A percentile compares a stretch with the other conserved stretches of the same genome.
These are phyloP conservation scores for Idaea aversata DNA, from an alignment of 2,888 invertebrate species.

Conservation along the genomic window DNA sequence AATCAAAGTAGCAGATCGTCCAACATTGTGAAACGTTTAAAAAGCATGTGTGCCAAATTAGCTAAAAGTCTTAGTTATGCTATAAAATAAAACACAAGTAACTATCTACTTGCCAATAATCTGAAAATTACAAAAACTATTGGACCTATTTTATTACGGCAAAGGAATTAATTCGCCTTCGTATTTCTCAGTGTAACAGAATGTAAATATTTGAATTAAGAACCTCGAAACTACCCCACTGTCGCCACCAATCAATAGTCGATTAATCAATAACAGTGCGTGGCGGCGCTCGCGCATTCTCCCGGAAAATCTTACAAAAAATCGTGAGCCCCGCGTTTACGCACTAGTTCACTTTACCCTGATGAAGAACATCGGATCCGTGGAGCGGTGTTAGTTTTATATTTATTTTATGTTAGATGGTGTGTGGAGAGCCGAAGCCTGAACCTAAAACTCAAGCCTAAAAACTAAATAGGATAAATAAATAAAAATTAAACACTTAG, in stretches of 20 bases:
- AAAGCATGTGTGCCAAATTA: no score
- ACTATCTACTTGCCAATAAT: no score
- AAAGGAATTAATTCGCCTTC: slow-evolving; percentile 23
- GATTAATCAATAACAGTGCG: slow-evolving; percentile 73
- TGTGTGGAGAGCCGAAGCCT: no score
- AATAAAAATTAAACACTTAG: no score
- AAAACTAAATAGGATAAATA: no score
- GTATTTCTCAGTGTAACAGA: slow-evolving; percentile 4
- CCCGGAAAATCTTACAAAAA: slow-evolving; percentile 79
- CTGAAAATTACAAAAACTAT: no score
- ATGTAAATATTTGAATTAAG: not conserved
- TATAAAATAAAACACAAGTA: no score
- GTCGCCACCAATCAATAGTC: slow-evolving; percentile 73
- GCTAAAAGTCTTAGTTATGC: no score
- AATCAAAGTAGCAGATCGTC: no score
- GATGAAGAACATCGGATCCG: not conserved
- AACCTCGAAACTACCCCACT: slow-evolving; percentile 29
- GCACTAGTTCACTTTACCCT: slow-evolving; percentile 53
- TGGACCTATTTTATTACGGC: not conserved
- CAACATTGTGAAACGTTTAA: no score
- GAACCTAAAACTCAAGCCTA: not conserved
- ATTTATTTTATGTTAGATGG: not conserved
- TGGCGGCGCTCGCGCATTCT: slow-evolving; percentile 61
- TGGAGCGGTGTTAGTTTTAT: not conserved
- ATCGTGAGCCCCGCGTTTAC: slow-evolving; percentile 58